phyloP scores from a whole-genome alignment of 2,888 invertebrate species.

The Volucella inanis region DNA sequence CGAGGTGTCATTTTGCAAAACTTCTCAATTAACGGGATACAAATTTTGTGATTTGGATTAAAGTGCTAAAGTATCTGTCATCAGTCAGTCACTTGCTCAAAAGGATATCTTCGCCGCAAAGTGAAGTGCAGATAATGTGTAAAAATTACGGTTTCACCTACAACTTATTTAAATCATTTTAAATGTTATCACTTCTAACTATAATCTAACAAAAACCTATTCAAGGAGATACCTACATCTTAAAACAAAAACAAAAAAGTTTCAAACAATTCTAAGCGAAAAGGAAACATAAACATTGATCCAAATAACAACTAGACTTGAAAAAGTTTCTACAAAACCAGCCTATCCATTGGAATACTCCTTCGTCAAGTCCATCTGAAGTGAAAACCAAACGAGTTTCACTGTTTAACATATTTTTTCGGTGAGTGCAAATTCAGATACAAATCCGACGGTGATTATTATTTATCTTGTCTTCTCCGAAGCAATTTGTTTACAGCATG shows the following conservation, averaged over 20 bases:
- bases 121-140: conserved; percentile 49
- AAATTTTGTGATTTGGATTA: conserved; percentile 57
- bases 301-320: conserved; percentile 2
- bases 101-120: not conserved
- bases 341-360: conserved; percentile 51
- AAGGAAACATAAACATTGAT: conserved; percentile 12
- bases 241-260: conserved; percentile 6
- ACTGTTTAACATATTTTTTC: conserved; percentile 37
- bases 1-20: not conserved
- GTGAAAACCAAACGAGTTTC: conserved; percentile 22
- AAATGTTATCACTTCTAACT: conserved; percentile 1
- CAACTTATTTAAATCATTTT: conserved; percentile 8
- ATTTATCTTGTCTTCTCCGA: not conserved
- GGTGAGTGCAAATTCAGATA: conserved; percentile 34
- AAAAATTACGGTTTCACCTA: conserved; percentile 18
- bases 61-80: conserved; percentile 39
- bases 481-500: not conserved
- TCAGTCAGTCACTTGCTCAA: conserved; percentile 25
- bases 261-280: not conserved
- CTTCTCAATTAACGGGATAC: not conserved
- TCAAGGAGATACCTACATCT: not conserved
- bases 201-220: not conserved
- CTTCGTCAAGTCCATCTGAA: not conserved
- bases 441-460: conserved; percentile 23
- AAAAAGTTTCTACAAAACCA: not conserved